Percentiles rank a stretch among this genome's conserved stretches.
Evolutionary conservation across 1,140 invertebrate genomes (phyloP).

Genomic region (Caenorhabditis latens): DNA sequence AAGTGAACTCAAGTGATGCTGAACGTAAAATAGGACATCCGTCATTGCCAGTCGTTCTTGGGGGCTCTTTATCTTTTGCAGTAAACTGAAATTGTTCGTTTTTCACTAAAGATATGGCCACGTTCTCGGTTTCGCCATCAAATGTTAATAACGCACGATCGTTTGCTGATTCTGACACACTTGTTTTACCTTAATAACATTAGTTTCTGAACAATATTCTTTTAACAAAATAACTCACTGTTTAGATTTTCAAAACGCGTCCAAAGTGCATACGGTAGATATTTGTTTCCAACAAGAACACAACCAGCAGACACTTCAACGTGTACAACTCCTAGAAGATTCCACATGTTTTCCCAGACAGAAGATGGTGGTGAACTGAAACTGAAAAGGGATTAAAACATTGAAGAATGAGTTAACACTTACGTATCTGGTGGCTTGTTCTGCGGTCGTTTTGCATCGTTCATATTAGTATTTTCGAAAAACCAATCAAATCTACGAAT

Average conservation of each 20-base stretch:
- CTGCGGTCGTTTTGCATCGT: background rate
- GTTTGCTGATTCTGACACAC: slow-evolving; percentile 87
- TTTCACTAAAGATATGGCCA: slow-evolving; percentile 81
- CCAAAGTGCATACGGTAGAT: slow-evolving; percentile 91
- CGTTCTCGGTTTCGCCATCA: slow-evolving; percentile 84
- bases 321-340: slow-evolving; percentile 96
- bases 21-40: slow-evolving; percentile 33
- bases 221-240: slow-evolving; percentile 63
- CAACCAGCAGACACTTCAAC: slow-evolving; percentile 90
- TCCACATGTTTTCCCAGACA: slow-evolving; percentile 85
- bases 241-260: slow-evolving; percentile 85
- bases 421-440: slow-evolving; percentile 67
- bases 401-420: slow-evolving; percentile 77
- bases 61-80: slow-evolving; percentile 84
- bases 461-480: slow-evolving; percentile 80
- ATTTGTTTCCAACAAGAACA: slow-evolving; percentile 94
- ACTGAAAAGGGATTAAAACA: slow-evolving; percentile 70
- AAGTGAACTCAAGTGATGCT: slow-evolving; percentile 20
- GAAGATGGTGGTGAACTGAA: slow-evolving; percentile 18
- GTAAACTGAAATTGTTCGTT: slow-evolving; percentile 79
- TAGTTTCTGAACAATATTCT: background rate
- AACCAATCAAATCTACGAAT: slow-evolving; percentile 87
- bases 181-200: slow-evolving; percentile 70
- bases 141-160: slow-evolving; percentile 84
- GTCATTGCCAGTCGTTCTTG: slow-evolving; percentile 96